phyloP scores from a whole-genome alignment of 2,113 vertebrate genomes.

The Festucalex cinctus region DNA sequence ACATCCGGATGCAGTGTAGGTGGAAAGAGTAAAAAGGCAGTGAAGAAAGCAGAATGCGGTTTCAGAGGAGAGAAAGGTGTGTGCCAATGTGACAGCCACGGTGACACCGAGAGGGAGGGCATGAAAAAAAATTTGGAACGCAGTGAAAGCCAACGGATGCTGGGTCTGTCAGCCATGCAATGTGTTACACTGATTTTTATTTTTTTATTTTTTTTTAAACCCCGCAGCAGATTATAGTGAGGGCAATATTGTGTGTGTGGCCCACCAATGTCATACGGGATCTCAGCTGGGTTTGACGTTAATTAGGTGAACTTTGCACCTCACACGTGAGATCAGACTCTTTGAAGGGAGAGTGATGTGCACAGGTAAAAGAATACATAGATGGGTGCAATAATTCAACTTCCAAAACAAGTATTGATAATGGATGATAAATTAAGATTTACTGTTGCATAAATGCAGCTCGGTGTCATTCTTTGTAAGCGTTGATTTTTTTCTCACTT shows the following conservation, averaged over 20 bases:
- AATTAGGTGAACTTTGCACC: conserved; percentile 58
- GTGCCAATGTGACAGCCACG: conserved; percentile 48
- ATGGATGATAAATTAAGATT: conserved; percentile 13
- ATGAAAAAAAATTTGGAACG: conserved; percentile 11
- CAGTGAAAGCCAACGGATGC: conserved; percentile 31
- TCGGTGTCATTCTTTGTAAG: neutral
- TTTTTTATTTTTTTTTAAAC: conserved; percentile 3
- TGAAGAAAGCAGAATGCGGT: conserved; percentile 27
- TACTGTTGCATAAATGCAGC: conserved; percentile 13
- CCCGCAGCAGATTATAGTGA: conserved; percentile 25
- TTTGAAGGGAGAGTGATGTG: conserved; percentile 3
- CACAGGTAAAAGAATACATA: conserved; percentile 6
- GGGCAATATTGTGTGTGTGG: conserved; percentile 37
- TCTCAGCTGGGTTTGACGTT: conserved; percentile 54
- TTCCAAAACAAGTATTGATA: neutral
- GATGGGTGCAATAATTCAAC: conserved; percentile 3
- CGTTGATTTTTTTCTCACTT: neutral
- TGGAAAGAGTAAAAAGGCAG: conserved; percentile 51
- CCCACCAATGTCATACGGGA: conserved; percentile 42
- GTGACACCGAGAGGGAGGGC: conserved; percentile 42
- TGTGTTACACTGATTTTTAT: conserved; percentile 37
- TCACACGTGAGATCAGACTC: conserved; percentile 18
- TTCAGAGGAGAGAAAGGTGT: conserved; percentile 19
- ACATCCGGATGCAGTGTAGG: conserved; percentile 53
- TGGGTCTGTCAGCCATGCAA: conserved; percentile 52